Percentiles rank a stretch among this genome's conserved stretches.
phyloP scores from a whole-genome alignment of 2,797 vertebrate species.

The Phalloptychus januarius region DNA sequence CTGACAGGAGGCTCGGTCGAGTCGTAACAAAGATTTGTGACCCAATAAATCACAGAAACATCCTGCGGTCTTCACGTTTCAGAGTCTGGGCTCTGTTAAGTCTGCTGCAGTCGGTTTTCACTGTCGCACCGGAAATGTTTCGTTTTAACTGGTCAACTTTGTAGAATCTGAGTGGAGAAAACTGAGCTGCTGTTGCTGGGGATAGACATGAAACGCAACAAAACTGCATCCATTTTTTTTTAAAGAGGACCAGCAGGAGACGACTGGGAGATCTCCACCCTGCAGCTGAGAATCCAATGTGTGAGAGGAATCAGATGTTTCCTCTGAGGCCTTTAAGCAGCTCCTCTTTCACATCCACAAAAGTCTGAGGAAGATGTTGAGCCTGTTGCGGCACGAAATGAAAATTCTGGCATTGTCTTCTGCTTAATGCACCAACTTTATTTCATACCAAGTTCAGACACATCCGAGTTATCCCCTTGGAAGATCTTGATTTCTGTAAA shows the following conservation, averaged over 20 bases:
- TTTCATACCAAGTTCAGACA: background rate
- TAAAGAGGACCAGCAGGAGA: background rate
- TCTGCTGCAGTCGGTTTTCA: background rate
- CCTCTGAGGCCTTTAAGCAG: background rate
- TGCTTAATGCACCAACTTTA: background rate
- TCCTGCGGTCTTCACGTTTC: background rate
- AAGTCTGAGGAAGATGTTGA: background rate
- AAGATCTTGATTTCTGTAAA: background rate
- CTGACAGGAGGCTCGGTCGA: background rate
- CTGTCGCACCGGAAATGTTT: background rate
- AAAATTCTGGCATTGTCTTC: background rate
- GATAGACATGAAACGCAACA: background rate
- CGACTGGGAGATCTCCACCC: background rate
- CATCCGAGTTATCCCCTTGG: background rate
- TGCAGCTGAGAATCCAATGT: conserved; percentile 20
- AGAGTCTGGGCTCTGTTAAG: background rate
- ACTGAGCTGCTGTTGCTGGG: background rate
- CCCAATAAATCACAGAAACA: background rate
- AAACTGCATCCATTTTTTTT: background rate
- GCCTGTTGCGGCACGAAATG: background rate
- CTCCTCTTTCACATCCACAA: background rate
- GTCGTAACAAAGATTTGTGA: background rate
- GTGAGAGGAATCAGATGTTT: conserved; percentile 42
- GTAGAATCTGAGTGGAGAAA: background rate
- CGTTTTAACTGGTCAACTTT: background rate